phyloP scores from a whole-genome alignment of 1,140 invertebrate species.

The Cardiocondyla obscurior region DNA sequence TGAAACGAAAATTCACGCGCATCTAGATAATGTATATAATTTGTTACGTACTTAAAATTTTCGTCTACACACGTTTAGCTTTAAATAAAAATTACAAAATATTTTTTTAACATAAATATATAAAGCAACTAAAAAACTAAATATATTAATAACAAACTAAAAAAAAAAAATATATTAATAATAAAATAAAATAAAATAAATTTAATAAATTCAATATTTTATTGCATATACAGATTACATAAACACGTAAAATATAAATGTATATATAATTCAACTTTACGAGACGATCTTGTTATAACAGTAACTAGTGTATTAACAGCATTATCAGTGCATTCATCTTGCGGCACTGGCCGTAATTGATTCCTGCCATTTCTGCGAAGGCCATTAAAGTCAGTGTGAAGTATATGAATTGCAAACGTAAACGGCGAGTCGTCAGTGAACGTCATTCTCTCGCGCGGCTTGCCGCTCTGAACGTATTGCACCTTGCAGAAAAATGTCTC shows the following conservation, averaged over 20 bases:
- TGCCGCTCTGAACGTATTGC: not conserved
- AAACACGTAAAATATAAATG: not conserved
- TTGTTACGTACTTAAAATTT: not conserved
- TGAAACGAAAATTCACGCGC: not conserved
- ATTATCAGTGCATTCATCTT: not conserved
- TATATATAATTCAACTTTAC: not conserved
- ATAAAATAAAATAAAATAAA: not conserved
- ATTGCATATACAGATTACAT: not conserved
- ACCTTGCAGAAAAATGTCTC: not conserved
- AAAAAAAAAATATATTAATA: not conserved
- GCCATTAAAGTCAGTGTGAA: not conserved
- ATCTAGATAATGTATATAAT: too few species aligned
- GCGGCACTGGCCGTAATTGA: not conserved
- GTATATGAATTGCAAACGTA: too few species aligned
- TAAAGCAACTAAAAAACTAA: too few species aligned
- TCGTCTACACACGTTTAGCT: not conserved
- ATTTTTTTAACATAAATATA: too few species aligned
- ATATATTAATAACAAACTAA: not conserved
- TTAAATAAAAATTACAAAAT: not conserved
- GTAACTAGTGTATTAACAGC: too few species aligned
- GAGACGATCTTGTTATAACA: not conserved
- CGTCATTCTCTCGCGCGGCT: too few species aligned
- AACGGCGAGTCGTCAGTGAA: not conserved
- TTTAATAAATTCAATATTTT: not conserved
- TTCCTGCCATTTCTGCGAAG: not conserved